These are phyloP conservation scores for Thermophis baileyi DNA, from an alignment of 2,113 vertebrate genomes.

Conservation along the genomic window DNA sequence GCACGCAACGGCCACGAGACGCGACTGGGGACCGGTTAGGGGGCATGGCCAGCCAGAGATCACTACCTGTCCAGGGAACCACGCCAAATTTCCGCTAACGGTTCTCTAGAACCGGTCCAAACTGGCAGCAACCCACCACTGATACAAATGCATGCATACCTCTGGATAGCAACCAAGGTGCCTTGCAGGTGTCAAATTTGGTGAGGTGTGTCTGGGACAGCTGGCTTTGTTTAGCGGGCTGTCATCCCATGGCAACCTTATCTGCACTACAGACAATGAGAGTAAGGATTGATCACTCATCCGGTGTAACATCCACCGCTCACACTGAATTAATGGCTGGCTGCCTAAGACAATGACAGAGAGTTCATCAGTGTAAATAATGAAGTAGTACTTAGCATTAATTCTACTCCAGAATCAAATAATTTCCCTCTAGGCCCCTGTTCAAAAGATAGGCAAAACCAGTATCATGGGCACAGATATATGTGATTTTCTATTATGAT, in stretches of 20 bases:
- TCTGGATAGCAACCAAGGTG: not conserved
- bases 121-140: no score
- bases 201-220: not conserved
- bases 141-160: not conserved
- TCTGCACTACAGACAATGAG: not conserved
- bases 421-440: not conserved
- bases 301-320: not conserved
- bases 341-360: conserved; percentile 1
- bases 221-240: not conserved
- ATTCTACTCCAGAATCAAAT: not conserved
- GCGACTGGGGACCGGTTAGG: no score
- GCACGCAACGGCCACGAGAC: no score
- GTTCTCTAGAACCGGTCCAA: no score
- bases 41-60: no score
- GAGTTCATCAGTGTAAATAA: conserved; percentile 28
- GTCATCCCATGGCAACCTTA: not conserved
- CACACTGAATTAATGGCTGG: not conserved
- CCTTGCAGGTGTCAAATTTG: not conserved
- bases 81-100: no score
- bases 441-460: not conserved
- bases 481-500: not conserved
- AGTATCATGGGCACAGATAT: not conserved
- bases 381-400: not conserved
- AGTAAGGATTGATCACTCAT: not conserved
- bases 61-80: no score